Conservation (phyloP, 2,888 invertebrate species). For the Ophion ventricosus region DNA sequence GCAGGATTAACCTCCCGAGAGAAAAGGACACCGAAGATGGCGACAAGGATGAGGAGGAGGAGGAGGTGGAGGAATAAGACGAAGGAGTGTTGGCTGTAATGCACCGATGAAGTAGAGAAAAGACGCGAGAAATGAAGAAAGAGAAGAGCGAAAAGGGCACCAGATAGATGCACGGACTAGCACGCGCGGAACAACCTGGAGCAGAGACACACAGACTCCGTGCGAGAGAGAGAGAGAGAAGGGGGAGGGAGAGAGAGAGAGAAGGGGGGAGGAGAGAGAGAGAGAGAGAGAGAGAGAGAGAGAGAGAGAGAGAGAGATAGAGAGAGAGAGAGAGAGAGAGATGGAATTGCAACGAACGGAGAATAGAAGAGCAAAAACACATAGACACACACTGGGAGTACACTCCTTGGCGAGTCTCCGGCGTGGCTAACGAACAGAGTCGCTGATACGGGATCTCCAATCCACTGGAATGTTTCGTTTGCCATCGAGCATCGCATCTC, state of each 20-base stretch:
- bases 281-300: conserved; percentile 23
- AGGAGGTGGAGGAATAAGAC: conserved; percentile 37
- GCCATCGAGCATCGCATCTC: conserved; percentile 79
- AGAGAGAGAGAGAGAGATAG: conserved; percentile 3
- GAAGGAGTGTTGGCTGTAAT: conserved; percentile 52
- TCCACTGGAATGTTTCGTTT: conserved; percentile 78
- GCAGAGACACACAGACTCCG: conserved; percentile 8
- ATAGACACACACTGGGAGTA: conserved; percentile 25
- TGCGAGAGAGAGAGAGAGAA: background rate
- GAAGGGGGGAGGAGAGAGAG: conserved; percentile 26
- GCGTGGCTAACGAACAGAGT: conserved; percentile 77
- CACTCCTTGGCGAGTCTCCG: conserved; percentile 54
- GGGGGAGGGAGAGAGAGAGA: conserved; percentile 3
- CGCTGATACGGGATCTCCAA: conserved; percentile 78
- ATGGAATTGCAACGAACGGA: conserved; percentile 46
- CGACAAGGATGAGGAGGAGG: conserved; percentile 24
- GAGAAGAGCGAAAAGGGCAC: conserved; percentile 27
- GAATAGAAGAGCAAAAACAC: conserved; percentile 47
- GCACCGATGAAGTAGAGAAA: conserved; percentile 34
- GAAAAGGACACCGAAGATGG: conserved; percentile 13
- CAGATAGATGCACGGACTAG: conserved; percentile 39
- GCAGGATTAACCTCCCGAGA: conserved; percentile 35
- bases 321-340: conserved; percentile 20
- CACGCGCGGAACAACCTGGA: conserved; percentile 55
- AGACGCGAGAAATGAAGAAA: conserved; percentile 46